Evolutionary conservation across 2,888 invertebrate species (phyloP).

Genomic region (Oligia latruncula): DNA sequence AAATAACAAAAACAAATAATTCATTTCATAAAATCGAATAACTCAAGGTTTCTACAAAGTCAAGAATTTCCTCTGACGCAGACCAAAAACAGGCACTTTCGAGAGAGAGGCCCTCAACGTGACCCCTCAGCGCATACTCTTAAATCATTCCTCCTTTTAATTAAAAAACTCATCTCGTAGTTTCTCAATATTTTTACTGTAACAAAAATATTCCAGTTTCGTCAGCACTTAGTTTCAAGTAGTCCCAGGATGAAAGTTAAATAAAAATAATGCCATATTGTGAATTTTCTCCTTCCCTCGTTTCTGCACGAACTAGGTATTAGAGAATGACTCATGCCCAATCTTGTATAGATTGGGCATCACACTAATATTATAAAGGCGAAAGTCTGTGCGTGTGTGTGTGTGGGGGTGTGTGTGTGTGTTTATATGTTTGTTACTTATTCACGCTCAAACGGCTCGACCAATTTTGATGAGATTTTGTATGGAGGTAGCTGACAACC

Average conservation of each 20-base stretch:
- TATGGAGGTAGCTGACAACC: no score
- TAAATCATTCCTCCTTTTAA: constrained; percentile 58
- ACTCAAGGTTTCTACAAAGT: constrained; percentile 9
- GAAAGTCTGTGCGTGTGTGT: no score
- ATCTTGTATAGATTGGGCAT: no score
- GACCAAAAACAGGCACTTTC: constrained; percentile 34
- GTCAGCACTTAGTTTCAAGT: constrained; percentile 34
- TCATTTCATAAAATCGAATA: constrained; percentile 33
- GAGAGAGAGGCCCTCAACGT: constrained; percentile 8
- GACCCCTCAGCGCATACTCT: constrained; percentile 17
- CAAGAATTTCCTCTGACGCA: neutral
- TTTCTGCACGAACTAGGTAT: neutral
- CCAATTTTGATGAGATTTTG: no score
- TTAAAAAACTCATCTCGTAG: constrained; percentile 37
- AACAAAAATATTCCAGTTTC: constrained; percentile 37
- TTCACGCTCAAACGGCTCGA: no score
- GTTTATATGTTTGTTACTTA: no score
- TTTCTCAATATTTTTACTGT: constrained; percentile 44
- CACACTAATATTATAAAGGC: no score
- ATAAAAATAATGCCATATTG: constrained; percentile 46
- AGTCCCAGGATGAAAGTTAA: constrained; percentile 61
- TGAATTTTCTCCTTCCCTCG: neutral
- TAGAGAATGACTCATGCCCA: neutral
- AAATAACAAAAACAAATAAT: constrained; percentile 43
- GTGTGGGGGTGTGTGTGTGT: no score